Evolutionary conservation across 2,797 vertebrate species (phyloP).

Genomic region (Chaetophractus vellerosus): DNA sequence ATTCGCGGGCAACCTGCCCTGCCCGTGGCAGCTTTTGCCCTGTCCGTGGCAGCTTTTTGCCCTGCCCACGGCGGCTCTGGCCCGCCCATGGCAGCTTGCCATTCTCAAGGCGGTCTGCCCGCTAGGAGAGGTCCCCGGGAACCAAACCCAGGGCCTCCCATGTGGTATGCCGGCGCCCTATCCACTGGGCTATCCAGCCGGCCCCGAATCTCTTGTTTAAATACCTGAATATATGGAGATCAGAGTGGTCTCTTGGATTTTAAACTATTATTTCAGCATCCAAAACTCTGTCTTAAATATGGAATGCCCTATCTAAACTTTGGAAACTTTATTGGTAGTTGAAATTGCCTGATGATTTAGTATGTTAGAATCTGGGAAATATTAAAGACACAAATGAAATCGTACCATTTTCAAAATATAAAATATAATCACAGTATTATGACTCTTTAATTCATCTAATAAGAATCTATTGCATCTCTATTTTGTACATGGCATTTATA

Average conservation of each 20-base stretch:
- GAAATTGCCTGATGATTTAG: conserved; percentile 15
- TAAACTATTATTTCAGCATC: conserved; percentile 32
- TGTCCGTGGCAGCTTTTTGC: too few species aligned
- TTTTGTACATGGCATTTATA: not conserved
- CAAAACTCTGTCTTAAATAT: not conserved
- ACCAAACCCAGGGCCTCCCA: too few species aligned
- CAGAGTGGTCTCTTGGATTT: not conserved
- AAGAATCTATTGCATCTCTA: not conserved
- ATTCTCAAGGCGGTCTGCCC: too few species aligned
- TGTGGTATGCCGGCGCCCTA: too few species aligned
- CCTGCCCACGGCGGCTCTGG: too few species aligned
- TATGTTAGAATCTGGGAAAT: conserved; percentile 1
- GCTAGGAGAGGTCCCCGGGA: too few species aligned
- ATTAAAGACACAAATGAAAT: conserved; percentile 44
- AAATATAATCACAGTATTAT: not conserved
- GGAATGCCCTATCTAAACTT: not conserved
- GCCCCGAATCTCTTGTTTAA: conserved; percentile 17
- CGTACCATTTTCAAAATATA: not conserved
- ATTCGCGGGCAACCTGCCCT: too few species aligned
- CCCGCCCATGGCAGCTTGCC: too few species aligned
- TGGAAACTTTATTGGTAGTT: conserved; percentile 42
- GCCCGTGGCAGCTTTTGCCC: too few species aligned
- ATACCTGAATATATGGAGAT: not conserved
- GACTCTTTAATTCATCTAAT: conserved; percentile 35
- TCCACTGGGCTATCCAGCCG: too few species aligned